Evolutionary conservation across 2,888 invertebrate species (phyloP), one percentile per base, ranked within the genome.

Genomic region (Noctua fimbriata): DNA sequence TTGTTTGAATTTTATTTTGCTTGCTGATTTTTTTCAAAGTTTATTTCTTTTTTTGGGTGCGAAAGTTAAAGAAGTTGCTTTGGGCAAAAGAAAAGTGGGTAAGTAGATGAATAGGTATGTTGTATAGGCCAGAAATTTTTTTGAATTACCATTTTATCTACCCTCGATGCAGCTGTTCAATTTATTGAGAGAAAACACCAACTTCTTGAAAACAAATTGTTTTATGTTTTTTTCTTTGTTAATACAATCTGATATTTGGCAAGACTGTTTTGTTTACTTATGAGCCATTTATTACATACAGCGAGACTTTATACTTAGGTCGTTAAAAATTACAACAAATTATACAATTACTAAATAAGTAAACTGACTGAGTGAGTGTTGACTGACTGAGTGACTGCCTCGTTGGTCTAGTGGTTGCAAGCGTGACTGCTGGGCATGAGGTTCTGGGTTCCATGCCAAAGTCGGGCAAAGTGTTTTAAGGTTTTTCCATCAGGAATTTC

Each of bases 21-120:
- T 21, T 71, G 36, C 28, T 52, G 70, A 67, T 82, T 82, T 69
- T 73, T 47, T 44, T 5, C 24, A 44, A 66, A 70, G 49, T 66
- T 76, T 12, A 24, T 32, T 18, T n/a, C 2, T 47, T 55, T 49
- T 73, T 65, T 32, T 12, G 66, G 41, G 24, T 36, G 18, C 12
- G 1, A 9, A 70, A 75, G 75, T 58, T 66, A 6, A 49, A 36
- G 4, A 69, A 58, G 47, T 81, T 74, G 16, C 7, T 52, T n/a
- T 2, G 0, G 2, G 47, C 36, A 32, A 66, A 47, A 60, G 24
- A 5, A n/a, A 76, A 67, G 47, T 24, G 28, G 18, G 18, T 74
- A 32, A 4, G 24, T 24, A 24, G 9, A 36, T 32, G 10, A 2
- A 24, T 41, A 47, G 28, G 63, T 21, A 24, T 1, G 14, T 66